These are phyloP conservation scores for Elephantulus edwardii DNA, from an alignment of 2,113 vertebrate genomes.

Conservation along the genomic window DNA sequence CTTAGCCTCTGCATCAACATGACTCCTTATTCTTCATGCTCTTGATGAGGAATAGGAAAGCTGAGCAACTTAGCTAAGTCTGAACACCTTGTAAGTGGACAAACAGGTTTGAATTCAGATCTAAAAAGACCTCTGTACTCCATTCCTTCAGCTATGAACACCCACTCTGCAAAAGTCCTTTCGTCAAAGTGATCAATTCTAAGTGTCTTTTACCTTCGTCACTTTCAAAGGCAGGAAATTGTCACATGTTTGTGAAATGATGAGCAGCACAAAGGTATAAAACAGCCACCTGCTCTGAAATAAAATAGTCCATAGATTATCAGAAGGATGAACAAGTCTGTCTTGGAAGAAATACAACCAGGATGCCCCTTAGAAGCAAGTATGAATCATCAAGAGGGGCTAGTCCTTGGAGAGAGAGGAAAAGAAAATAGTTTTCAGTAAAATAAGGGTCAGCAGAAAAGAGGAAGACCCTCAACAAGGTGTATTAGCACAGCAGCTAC, in stretches of 20 bases:
- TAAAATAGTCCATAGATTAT: constrained; percentile 49
- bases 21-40: background rate
- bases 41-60: background rate
- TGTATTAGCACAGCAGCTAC: too few relatives aligned
- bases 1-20: background rate
- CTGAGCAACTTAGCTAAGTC: background rate
- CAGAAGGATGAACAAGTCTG: too few relatives aligned
- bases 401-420: too few relatives aligned
- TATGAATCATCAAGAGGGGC: too few relatives aligned
- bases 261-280: background rate
- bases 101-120: background rate
- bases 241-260: background rate
- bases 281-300: background rate
- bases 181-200: background rate
- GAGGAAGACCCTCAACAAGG: too few relatives aligned
- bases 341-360: too few relatives aligned
- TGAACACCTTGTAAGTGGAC: background rate
- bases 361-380: too few relatives aligned
- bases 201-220: background rate
- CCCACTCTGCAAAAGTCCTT: background rate
- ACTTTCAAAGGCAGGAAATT: background rate
- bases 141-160: background rate
- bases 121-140: background rate
- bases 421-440: too few relatives aligned
- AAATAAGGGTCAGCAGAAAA: too few relatives aligned